Evolutionary conservation across 2,888 invertebrate species (phyloP).

Genomic region (Torymus tubicola): DNA sequence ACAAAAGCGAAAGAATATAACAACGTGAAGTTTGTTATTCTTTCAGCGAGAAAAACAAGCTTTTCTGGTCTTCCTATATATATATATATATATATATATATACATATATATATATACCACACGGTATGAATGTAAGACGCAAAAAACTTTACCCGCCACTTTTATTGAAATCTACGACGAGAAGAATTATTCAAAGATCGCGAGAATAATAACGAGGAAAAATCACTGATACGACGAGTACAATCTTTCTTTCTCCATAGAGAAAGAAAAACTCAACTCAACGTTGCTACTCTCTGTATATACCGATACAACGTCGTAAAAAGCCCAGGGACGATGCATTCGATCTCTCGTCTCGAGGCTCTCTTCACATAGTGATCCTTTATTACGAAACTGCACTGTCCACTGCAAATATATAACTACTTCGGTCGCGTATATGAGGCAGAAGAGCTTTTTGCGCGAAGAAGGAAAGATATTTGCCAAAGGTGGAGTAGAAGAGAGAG

Average conservation of each 20-base stretch:
- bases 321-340: too few relatives aligned
- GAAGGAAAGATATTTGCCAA: constrained; percentile 23
- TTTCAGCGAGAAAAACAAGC: constrained; percentile 2
- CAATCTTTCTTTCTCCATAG: too few relatives aligned
- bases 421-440: background rate
- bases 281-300: too few relatives aligned
- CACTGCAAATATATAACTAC: constrained; percentile 14
- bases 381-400: constrained; percentile 3
- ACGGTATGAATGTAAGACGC: too few relatives aligned
- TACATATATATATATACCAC: background rate
- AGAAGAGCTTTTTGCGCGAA: background rate
- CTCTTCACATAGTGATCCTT: background rate
- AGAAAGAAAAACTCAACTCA: too few relatives aligned
- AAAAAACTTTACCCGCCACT: background rate
- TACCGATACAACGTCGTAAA: too few relatives aligned
- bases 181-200: too few relatives aligned
- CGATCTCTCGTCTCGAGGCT: background rate
- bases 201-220: too few relatives aligned
- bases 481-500: background rate
- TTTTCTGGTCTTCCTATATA: background rate
- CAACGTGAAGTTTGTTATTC: background rate
- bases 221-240: too few relatives aligned
- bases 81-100: too few relatives aligned
- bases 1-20: constrained; percentile 1
- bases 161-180: constrained; percentile 1